These are phyloP conservation scores for Sebastes cheni DNA, from an alignment of 2,797 vertebrate species.

Conservation along the genomic window DNA sequence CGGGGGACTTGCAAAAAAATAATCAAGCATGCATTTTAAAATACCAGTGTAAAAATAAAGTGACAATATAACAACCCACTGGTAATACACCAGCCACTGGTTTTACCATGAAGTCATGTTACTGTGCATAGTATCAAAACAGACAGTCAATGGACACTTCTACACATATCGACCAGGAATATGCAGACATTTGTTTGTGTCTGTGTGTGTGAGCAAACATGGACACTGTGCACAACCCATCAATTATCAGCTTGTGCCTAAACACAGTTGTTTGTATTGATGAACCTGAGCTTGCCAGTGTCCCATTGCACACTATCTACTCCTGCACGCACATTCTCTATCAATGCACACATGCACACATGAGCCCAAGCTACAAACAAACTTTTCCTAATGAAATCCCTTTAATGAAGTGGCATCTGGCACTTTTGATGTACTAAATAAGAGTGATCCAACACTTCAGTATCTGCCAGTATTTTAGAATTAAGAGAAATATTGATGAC, in stretches of 20 bases:
- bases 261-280: constrained; percentile 45
- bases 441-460: neutral
- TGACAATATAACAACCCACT: neutral
- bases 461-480: constrained; percentile 3
- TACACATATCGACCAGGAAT: neutral
- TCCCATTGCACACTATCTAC: neutral
- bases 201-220: neutral
- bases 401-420: neutral
- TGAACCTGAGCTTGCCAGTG: constrained; percentile 1
- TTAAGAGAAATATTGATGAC: constrained; percentile 26
- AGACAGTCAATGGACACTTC: neutral
- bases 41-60: neutral
- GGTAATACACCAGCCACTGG: too few species aligned
- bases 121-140: neutral
- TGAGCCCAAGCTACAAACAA: neutral
- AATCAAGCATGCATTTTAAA: neutral
- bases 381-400: neutral
- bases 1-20: neutral
- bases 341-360: constrained; percentile 12
- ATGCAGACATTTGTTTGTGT: neutral
- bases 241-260: constrained; percentile 17
- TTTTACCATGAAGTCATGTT: neutral
- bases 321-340: constrained; percentile 25
- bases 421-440: neutral
- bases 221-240: neutral